Evolutionary conservation across 2,113 vertebrate genomes (phyloP).

Genomic region (Eudyptes chrysolophus): DNA sequence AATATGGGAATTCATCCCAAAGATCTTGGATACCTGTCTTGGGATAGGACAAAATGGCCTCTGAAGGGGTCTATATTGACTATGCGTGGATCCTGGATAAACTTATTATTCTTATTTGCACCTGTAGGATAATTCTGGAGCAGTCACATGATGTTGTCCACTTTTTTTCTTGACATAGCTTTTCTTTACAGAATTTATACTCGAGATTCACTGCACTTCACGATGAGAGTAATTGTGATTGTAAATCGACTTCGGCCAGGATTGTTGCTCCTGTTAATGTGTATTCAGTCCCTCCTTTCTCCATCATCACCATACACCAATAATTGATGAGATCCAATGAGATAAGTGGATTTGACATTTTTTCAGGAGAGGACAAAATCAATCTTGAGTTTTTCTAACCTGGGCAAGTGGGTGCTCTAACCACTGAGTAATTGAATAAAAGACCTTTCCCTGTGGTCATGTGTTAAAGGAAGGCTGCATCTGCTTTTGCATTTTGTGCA

Average conservation of each 20-base stretch:
- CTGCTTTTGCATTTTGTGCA: slow-evolving; percentile 20
- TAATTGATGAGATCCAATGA: not conserved
- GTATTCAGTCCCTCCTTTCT: not conserved
- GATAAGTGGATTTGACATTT: not conserved
- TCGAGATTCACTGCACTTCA: not conserved
- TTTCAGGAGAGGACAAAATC: not conserved
- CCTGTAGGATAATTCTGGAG: not conserved
- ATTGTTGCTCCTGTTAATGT: not conserved
- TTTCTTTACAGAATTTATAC: not conserved
- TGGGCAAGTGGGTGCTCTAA: not conserved
- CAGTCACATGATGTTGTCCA: not conserved
- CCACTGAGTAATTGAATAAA: not conserved
- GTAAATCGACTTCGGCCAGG: accelerated
- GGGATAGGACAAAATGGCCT: not conserved
- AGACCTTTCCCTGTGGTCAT: not conserved
- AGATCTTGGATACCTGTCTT: not conserved
- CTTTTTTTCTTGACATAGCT: not conserved
- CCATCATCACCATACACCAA: not conserved
- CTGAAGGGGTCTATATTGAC: not conserved
- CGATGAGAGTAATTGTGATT: not conserved
- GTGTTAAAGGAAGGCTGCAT: not conserved
- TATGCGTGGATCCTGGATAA: not conserved
- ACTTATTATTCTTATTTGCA: not conserved
- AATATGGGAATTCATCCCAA: not conserved
- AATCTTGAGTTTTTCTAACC: not conserved